Conservation (phyloP, 2,888 invertebrate genomes). For the Amphipoea lucens region DNA sequence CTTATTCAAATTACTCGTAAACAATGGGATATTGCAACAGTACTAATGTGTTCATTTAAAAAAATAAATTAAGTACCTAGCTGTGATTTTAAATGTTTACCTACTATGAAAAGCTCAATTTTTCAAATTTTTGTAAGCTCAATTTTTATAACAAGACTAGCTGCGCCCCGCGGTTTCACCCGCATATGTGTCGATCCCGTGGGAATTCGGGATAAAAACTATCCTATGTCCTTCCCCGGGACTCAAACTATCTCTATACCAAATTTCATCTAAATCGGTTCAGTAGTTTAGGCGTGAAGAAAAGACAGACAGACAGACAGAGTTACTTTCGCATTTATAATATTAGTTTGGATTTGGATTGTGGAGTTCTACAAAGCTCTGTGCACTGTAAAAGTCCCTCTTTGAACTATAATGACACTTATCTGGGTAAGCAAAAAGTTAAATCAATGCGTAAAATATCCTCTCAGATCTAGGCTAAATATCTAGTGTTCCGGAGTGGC, state of each 20-base stretch:
- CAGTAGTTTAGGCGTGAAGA: too few species aligned
- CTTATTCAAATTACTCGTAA: slow-evolving; percentile 9
- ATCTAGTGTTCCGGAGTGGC: not conserved
- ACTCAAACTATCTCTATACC: too few species aligned
- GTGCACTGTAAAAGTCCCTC: not conserved
- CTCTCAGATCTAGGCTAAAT: not conserved
- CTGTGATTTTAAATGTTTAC: not conserved
- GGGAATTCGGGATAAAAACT: too few species aligned
- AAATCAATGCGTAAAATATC: not conserved
- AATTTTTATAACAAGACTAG: not conserved
- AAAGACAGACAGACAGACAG: too few species aligned
- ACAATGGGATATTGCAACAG: slow-evolving; percentile 6
- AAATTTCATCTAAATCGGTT: too few species aligned
- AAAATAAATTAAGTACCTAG: not conserved
- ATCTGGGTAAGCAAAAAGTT: not conserved
- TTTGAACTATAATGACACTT: not conserved
- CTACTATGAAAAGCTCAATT: not conserved
- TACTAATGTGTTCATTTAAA: not conserved
- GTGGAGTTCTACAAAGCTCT: not conserved
- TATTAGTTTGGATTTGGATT: too few species aligned
- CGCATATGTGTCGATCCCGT: too few species aligned
- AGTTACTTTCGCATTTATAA: too few species aligned
- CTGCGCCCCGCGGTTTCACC: too few species aligned
- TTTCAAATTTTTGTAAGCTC: not conserved
- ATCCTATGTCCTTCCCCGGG: too few species aligned